Percentiles rank a stretch among this genome's conserved stretches.
phyloP scores from a whole-genome alignment of 2,888 invertebrate species.

The Notodromas monacha region DNA sequence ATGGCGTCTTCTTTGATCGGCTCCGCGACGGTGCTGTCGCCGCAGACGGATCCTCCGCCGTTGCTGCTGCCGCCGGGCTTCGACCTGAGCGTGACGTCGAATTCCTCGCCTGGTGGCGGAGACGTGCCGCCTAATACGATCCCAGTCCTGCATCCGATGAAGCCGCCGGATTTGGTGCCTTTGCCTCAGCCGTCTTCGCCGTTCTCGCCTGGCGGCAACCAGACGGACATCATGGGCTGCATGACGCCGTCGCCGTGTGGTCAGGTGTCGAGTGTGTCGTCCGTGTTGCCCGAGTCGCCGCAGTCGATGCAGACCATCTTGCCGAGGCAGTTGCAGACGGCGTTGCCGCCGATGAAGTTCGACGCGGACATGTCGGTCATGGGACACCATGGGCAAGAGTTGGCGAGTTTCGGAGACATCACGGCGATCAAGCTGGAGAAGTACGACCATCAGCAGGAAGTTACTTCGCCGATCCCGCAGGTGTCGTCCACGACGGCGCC shows the following conservation, averaged over 20 bases:
- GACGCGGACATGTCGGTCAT: too few relatives aligned
- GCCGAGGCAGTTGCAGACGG: not conserved
- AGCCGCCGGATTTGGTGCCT: not conserved
- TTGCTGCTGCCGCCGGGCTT: not conserved
- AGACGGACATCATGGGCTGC: too few relatives aligned
- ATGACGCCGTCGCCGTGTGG: too few relatives aligned
- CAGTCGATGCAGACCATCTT: not conserved
- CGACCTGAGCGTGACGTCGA: too few relatives aligned
- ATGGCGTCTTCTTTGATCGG: too few relatives aligned
- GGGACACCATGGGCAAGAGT: not conserved
- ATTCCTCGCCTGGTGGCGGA: not conserved
- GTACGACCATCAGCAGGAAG: not conserved
- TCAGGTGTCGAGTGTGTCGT: not conserved
- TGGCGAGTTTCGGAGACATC: not conserved
- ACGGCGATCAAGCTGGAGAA: not conserved
- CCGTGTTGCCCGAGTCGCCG: not conserved
- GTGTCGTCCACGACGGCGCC: too few relatives aligned
- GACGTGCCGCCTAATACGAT: not conserved
- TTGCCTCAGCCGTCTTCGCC: too few relatives aligned
- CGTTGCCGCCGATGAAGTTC: not conserved
- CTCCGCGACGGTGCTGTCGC: not conserved
- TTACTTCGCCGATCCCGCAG: too few relatives aligned
- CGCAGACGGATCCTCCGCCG: not conserved
- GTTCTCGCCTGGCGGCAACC: too few relatives aligned
- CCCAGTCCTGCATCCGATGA: not conserved